Evolutionary conservation across 2,797 vertebrate genomes (phyloP).

Genomic region (Hipposideros larvatus): DNA sequence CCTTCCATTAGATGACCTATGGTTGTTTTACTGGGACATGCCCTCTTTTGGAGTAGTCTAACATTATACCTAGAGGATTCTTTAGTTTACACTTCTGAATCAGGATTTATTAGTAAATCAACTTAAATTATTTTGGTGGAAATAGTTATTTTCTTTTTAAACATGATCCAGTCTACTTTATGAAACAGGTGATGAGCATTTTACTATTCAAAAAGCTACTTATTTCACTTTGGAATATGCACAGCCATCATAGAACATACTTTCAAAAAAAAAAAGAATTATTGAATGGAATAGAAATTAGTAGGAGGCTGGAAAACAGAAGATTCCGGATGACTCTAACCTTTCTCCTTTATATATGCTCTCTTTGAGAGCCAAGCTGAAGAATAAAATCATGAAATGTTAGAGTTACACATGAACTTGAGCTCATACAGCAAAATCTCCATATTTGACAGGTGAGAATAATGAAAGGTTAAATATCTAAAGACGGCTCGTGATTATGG

Average conservation of each 20-base stretch:
- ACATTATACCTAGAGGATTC: not conserved
- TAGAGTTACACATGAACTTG: not conserved
- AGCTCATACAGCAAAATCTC: not conserved
- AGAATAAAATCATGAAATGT: conserved; percentile 46
- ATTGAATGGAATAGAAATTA: conserved; percentile 26
- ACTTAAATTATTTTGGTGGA: conserved; percentile 32
- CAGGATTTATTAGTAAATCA: not conserved
- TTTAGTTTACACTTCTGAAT: not conserved
- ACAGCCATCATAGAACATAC: not conserved
- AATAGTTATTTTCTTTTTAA: conserved; percentile 41
- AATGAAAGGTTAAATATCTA: not conserved
- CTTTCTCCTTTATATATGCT: not conserved
- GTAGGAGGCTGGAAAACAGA: conserved; percentile 9
- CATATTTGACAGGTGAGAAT: not conserved
- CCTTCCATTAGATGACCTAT: not conserved
- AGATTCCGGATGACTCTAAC: not conserved
- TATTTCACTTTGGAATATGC: not conserved
- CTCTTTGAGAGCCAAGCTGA: not conserved
- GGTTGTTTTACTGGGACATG: not conserved
- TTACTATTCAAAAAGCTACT: conserved; percentile 16
- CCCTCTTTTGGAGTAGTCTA: not conserved
- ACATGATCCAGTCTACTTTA: conserved; percentile 28
- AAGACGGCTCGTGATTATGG: not conserved
- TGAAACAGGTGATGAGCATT: conserved; percentile 1
- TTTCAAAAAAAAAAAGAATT: not conserved